Evolutionary conservation across 2,888 invertebrate genomes (phyloP), one percentile per base, ranked within the genome.

Genomic region (Leuctra nigra): DNA sequence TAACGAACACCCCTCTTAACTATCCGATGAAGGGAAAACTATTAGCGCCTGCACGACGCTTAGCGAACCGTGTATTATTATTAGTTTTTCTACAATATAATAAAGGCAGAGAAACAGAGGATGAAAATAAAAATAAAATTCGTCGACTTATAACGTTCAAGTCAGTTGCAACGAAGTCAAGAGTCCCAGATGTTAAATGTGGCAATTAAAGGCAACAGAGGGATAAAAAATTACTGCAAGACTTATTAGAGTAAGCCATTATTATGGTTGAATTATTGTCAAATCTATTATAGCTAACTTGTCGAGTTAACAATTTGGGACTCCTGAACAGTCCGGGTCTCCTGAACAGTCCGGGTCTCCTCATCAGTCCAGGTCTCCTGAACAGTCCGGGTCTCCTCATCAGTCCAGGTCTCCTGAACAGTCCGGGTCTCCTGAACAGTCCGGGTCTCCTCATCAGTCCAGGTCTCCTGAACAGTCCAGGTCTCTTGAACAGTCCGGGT

Each of bases 71-170:
- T 48, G 54, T 46, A 38, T 33, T 54, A 47, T 53, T 57, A 57
- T 57, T 57, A 57, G 57, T 48, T 54, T 39, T 47, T 25, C 38
- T 57, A 38, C 54, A 53, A 56, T 54, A 57, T 57, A 54, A 57
- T 57, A 57, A 57, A 57, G 57, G 48, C 54, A 53, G 46, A 53
- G 14, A 57, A 35, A 29, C 25, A 47, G 29, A 52, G 14, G n/a
- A 41, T 39, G 35, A 55, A 36, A 24, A 55, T 36, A 48, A 50
- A 36, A 55, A 29, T 39, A 55, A 50, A 23, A 53, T 53, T 47
- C 16, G 46, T 20, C 53, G 53, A 57, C 44, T 56, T 23, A 22
- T 16, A n/a, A n/a, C n/a, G n/a, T n/a, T n/a, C n/a, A n/a, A n/a
- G n/a, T n/a, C n/a, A n/a, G n/a, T n/a, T n/a, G n/a, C n/a, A n/a